Evolutionary conservation across 2,113 vertebrate genomes (phyloP), one percentile per base, ranked within the genome.

Genomic region (Serinus canaria): DNA sequence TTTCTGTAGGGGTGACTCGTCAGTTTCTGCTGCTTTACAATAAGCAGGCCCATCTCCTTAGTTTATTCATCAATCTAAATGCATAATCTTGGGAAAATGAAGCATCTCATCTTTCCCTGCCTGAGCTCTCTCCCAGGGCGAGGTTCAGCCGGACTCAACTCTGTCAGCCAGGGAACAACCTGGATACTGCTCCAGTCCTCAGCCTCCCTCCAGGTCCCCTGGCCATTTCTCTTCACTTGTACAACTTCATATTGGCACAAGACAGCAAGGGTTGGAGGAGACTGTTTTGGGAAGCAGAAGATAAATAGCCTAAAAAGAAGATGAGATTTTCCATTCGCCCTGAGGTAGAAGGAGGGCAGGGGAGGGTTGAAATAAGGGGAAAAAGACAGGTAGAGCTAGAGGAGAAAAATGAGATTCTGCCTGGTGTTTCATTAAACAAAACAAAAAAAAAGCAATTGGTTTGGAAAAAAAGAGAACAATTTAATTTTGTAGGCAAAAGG

Each of bases 391-490:
- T 90, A 93, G 76, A 81, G 52, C 83, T 82, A 44, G 44, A 83
- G 31, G 68, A 95, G 85, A 92, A 91, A 95, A 95, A 88, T 90
- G 72, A 92, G 76, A 94, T 87, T 83, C 79, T 94, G 85, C 37
- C 73, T 92, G 80, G 85, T 94, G 85, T 95, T 97, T 96, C 93
- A 96, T 95, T 97, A 96, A 96, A 95, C 90, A 96, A 96, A 95
- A 92, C 52, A 90, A 80, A 27, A 75, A 62, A 68, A 95, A 93
- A 12, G 92, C 92, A 64, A 52, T 77, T 52, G 55, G 73, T 91
- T 72, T 13, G 4, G 90, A 66, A 94, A 94, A 84, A 73, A 94
- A 73, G 16, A 95, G 58, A 96, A 87, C 69, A 95, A 87, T 96
- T 95, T 94, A 92, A 94, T 91, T 94, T 86, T 89, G 67, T 83